Conservation (phyloP, 2,888 invertebrate genomes). For the Brachypalpus laphriformis region DNA sequence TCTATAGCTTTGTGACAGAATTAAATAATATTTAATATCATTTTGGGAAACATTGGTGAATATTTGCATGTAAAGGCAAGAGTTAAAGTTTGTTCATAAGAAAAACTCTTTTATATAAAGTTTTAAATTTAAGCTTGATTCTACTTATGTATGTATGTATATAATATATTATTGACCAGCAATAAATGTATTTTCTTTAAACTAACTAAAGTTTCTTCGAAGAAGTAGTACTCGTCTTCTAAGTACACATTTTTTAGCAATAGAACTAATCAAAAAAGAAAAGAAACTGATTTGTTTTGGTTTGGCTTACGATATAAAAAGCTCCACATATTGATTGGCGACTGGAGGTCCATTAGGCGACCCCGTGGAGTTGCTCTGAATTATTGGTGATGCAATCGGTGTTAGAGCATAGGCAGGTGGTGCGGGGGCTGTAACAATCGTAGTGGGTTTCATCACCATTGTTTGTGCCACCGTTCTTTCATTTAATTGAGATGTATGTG, state of each 20-base stretch:
- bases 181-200: slow-evolving; percentile 28
- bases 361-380: slow-evolving; percentile 19
- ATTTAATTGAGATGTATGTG: slow-evolving; percentile 46
- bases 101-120: background rate
- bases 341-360: slow-evolving; percentile 54
- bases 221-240: slow-evolving; percentile 29
- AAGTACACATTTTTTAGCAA: slow-evolving; percentile 6
- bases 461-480: slow-evolving; percentile 27
- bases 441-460: slow-evolving; percentile 42
- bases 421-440: slow-evolving; percentile 35
- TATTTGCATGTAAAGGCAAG: slow-evolving; percentile 50
- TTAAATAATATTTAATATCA: slow-evolving; percentile 36
- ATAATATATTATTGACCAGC: slow-evolving; percentile 40
- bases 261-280: background rate
- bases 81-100: slow-evolving; percentile 40
- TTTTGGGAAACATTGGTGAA: slow-evolving; percentile 20
- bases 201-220: slow-evolving; percentile 40
- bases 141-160: background rate
- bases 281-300: slow-evolving; percentile 5
- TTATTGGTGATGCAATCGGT: slow-evolving; percentile 60
- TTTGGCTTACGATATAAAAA: slow-evolving; percentile 63
- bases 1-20: slow-evolving; percentile 11
- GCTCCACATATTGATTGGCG: slow-evolving; percentile 64
- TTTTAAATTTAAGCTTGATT: background rate
- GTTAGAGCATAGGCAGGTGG: slow-evolving; percentile 53